Evolutionary conservation across 2,888 invertebrate species (phyloP).

Genomic region (Agrotis clavis): DNA sequence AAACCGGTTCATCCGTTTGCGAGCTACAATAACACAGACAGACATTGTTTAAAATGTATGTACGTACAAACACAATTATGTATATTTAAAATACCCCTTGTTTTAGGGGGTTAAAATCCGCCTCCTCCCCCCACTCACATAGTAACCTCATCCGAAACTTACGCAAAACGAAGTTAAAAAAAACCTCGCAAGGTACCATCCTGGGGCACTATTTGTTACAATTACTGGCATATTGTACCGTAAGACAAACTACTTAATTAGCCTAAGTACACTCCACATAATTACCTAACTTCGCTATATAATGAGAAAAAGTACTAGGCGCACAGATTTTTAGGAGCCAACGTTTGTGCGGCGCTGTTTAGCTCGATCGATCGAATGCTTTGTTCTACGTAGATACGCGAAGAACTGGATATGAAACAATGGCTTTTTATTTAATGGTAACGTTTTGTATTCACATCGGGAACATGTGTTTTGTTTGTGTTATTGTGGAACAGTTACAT

Average conservation of each 20-base stretch:
- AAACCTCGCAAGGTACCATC: conserved; percentile 1
- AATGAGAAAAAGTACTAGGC: conserved; percentile 14
- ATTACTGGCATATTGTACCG: conserved; percentile 68
- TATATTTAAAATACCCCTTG: too few species aligned
- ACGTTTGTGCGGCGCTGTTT: conserved; percentile 12
- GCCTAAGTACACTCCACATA: conserved; percentile 60
- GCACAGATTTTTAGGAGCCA: conserved; percentile 31
- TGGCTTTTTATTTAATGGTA: too few species aligned
- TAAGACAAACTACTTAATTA: conserved; percentile 75
- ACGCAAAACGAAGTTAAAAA: conserved; percentile 18
- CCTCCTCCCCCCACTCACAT: background rate
- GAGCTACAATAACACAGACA: too few species aligned
- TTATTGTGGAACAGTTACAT: too few species aligned
- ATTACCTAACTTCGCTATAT: conserved; percentile 38
- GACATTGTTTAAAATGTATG: too few species aligned
- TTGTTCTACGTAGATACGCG: conserved; percentile 2
- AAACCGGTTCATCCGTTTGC: too few species aligned
- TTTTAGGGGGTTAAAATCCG: background rate
- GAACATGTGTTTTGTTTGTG: too few species aligned
- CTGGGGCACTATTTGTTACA: conserved; percentile 66
- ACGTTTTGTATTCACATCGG: too few species aligned
- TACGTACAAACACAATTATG: too few species aligned
- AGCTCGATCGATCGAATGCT: conserved; percentile 36
- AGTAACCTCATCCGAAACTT: background rate
- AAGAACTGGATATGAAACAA: too few species aligned